phyloP scores from a whole-genome alignment of 2,797 vertebrate species.

The Paratrypauchen microcephalus region DNA sequence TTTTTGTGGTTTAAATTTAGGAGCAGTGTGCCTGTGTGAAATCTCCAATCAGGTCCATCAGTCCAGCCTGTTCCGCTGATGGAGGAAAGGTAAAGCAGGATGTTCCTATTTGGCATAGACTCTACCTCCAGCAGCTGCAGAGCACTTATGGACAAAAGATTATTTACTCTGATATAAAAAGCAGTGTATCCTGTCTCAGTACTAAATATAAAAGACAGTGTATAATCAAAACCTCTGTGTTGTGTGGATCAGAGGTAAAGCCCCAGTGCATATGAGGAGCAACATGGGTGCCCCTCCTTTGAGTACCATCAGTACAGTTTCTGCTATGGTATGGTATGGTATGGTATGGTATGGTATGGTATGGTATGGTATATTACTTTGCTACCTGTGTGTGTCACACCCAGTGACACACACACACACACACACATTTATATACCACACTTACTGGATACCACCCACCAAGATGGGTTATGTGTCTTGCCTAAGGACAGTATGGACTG shows the following conservation, averaged over 20 bases:
- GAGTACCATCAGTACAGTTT: too few relatives aligned
- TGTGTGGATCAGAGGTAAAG: background rate
- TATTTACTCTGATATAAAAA: slow-evolving; percentile 80
- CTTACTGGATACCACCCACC: too few relatives aligned
- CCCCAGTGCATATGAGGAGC: too few relatives aligned
- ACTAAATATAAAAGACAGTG: slow-evolving; percentile 71
- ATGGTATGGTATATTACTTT: too few relatives aligned
- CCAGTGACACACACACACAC: too few relatives aligned
- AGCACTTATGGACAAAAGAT: slow-evolving; percentile 57
- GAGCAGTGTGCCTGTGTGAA: background rate
- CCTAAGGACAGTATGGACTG: too few relatives aligned
- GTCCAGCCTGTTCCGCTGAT: slow-evolving; percentile 16
- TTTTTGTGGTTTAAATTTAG: background rate
- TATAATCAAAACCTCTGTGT: slow-evolving; percentile 31
- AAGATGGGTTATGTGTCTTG: too few relatives aligned
- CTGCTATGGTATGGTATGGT: too few relatives aligned
- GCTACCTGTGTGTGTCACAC: too few relatives aligned
- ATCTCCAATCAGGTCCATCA: background rate
- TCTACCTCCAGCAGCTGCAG: slow-evolving; percentile 49
- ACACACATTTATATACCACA: too few relatives aligned
- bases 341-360: too few relatives aligned
- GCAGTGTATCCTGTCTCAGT: slow-evolving; percentile 71
- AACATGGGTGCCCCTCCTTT: too few relatives aligned
- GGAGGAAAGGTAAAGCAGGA: slow-evolving; percentile 67
- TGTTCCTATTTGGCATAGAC: slow-evolving; percentile 61